These are phyloP conservation scores for Sepiola atlantica DNA, from an alignment of 2,888 invertebrate genomes.

Conservation along the genomic window DNA sequence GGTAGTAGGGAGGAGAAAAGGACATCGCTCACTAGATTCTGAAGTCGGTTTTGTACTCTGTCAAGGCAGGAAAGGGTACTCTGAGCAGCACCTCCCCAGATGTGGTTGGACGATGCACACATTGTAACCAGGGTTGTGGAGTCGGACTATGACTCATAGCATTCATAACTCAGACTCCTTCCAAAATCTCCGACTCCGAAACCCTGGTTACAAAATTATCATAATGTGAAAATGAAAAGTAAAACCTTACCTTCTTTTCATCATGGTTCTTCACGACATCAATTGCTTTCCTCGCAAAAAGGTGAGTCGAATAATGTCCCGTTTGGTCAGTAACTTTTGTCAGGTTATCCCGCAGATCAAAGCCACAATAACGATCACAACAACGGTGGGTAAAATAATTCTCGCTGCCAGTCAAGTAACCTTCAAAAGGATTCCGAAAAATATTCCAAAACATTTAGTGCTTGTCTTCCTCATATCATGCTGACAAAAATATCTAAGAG, in stretches of 20 bases:
- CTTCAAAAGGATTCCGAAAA: slow-evolving; percentile 55
- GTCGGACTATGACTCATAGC: no score
- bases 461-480: background rate
- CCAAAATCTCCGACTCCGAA: no score
- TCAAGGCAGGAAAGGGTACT: no score
- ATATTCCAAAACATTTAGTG: background rate
- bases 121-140: no score
- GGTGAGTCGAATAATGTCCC: slow-evolving; percentile 64
- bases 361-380: slow-evolving; percentile 50
- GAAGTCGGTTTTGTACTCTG: no score
- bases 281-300: slow-evolving; percentile 64
- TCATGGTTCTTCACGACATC: slow-evolving; percentile 63
- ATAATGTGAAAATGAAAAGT: background rate
- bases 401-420: slow-evolving; percentile 74
- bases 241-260: slow-evolving; percentile 57
- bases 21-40: no score
- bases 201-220: no score
- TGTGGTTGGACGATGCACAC: no score
- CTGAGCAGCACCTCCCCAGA: no score
- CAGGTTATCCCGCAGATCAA: slow-evolving; percentile 47
- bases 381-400: slow-evolving; percentile 69
- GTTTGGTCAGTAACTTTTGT: slow-evolving; percentile 52
- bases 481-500: no score
- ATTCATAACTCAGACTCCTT: no score
- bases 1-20: no score